These are phyloP conservation scores for Lithophane socia DNA, from an alignment of 2,888 invertebrate genomes.

Conservation along the genomic window DNA sequence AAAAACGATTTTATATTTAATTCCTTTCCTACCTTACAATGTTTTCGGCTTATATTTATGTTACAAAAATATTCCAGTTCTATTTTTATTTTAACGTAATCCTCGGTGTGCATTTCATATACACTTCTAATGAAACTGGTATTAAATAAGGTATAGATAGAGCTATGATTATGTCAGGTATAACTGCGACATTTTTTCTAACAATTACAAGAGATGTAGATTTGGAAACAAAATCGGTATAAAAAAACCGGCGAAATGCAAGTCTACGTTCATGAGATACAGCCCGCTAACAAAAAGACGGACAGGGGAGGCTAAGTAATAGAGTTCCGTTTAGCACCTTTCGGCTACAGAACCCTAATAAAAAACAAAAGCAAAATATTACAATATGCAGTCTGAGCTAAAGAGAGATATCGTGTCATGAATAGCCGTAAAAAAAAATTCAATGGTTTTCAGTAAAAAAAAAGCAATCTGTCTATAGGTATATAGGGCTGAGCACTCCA, in stretches of 20 bases:
- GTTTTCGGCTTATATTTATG: constrained; percentile 22
- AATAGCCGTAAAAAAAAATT: background rate
- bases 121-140: background rate
- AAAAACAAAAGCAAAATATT: constrained; percentile 10
- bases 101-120: background rate
- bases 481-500: constrained; percentile 27
- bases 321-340: no score
- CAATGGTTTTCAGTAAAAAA: background rate
- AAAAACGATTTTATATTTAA: constrained; percentile 31
- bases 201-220: background rate
- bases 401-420: constrained; percentile 7
- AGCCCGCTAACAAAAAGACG: no score
- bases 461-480: background rate
- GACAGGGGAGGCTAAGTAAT: no score
- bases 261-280: no score
- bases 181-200: background rate
- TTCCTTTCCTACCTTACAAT: background rate
- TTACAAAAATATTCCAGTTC: constrained; percentile 17
- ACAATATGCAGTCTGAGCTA: background rate
- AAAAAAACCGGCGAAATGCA: background rate
- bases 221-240: background rate
- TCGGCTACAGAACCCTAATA: no score
- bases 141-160: background rate
- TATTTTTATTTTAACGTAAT: constrained; percentile 24
- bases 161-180: background rate